Base-by-base conservation (phyloP, 2,888 invertebrate genomes). In the Nebria brevicollis region DNA sequence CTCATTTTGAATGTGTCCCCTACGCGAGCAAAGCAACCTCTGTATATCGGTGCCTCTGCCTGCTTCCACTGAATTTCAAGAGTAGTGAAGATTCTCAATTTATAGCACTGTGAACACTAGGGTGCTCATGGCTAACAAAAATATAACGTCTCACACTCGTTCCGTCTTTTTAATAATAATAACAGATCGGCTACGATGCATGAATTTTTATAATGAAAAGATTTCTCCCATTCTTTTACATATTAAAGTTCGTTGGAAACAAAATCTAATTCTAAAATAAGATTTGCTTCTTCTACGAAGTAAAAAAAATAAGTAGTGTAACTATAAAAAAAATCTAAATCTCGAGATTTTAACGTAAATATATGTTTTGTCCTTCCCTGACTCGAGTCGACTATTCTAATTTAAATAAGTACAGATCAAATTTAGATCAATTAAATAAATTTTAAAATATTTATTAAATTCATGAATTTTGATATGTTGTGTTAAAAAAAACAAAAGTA, bases 1-100 rank as follows among this genome's bases (percentile, higher is more conserved):
- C 79, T 79, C 79, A 79, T 79, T 79, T 79, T 74, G 79, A 68
- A 75, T 75, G 74, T 75, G 75, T 75, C 74, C 20, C 66, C 15
- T 42, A 43, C 68, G 42, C 68, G 68, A n/a, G 11, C 13, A 10
- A 68, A 34, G 42, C 43, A 26, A 72, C 54, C 72, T 70, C 20
- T 20, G 41, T 42, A 66, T 76, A 26, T 15, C 66, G 54, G 54
- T 54, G 54, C 76, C 66, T 65, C 7, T 54, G 54, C 76, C 76
- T 26, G 20, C 64, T 75, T 64, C 75, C 3, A 42, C 25, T 43
- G 11, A 41, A 20, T 20, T 73, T 34, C 73, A 43, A 73, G 73
- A 43, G 73, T 13, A 43, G 20, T n/a, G 73, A 43, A 75, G 75
- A 64, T 41, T 75, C 41, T 66, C 66, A 66, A 34, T 66, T 76